Evolutionary conservation across 2,797 vertebrate genomes (phyloP), one percentile per base, ranked within the genome.

Genomic region (Onychomys leucogaster): DNA sequence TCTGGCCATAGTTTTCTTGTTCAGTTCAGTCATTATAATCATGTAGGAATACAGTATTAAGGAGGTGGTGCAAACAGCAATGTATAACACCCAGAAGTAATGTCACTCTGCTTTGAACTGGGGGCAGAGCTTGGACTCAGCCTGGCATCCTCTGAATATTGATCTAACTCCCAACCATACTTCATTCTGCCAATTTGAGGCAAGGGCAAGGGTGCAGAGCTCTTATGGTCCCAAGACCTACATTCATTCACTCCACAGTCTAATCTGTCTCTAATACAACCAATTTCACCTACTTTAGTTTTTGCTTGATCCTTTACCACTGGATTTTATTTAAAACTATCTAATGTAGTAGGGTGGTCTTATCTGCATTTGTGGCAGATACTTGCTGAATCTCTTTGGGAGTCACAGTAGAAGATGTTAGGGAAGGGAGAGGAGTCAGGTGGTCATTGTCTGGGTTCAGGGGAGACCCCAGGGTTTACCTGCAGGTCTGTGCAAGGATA

Each of bases 11-110:
- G 46, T 17, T 63, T 49, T 57, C 83, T 46, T 17, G 14, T 59
- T 88, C 34, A 2, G 12, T 17, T 34, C 41, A 23, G 8, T 87
- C 19, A 0, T 1, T 29, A 11, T n/a, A 12, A 57, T 23, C 34
- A 29, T 1, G 34, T 0, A 19, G 78, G 84, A 71, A 32, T 8
- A 25, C 0, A 23, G 32, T 7, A 12, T 25, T 4, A 34, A 41
- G 87, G 84, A 37, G 17, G 25, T 7, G 10, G 46, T 23, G 3
- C 41, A 5, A 13, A 27, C 1, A 41, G 8, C 34, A 2, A 4
- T 13, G 10, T 1, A 0, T 9, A 2, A 21, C 3, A 4, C 2
- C 1, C 8, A 37, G 34, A 13, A 2, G 16, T 12, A 0, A 2
- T 9, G 6, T 0, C 0, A 11, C 29, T 49, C 43, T 10, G 32